Conservation (phyloP, 2,888 invertebrate species). For the Caenorhabditis angaria region DNA sequence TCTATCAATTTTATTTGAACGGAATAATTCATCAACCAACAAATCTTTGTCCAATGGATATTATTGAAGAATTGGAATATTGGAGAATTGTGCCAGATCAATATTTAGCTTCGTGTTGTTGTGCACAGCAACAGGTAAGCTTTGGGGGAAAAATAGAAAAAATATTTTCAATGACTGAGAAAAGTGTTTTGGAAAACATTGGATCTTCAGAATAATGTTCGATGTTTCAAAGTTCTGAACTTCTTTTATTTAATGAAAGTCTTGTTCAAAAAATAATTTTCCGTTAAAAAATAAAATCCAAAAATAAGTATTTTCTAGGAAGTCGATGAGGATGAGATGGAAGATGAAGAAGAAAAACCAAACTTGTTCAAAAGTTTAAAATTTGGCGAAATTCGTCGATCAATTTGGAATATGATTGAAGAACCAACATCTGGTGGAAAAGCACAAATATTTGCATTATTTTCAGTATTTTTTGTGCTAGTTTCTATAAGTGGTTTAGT, state of each 20-base stretch:
- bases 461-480: constrained; percentile 65
- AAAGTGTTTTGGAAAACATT: not conserved
- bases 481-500: constrained; percentile 66
- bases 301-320: constrained; percentile 6
- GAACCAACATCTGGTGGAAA: constrained; percentile 62
- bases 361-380: constrained; percentile 61
- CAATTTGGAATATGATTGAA: constrained; percentile 64
- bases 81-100: constrained; percentile 64
- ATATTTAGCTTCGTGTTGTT: constrained; percentile 61
- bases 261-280: not conserved
- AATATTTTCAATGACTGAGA: not conserved
- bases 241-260: too few species aligned
- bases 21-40: constrained; percentile 73
- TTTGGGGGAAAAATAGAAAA: not conserved
- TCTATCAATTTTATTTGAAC: constrained; percentile 65
- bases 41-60: constrained; percentile 74
- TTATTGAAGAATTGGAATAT: constrained; percentile 74
- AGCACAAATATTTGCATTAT: constrained; percentile 61
- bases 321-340: constrained; percentile 44
- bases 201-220: too few species aligned
- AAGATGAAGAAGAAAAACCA: constrained; percentile 42
- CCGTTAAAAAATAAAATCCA: constrained; percentile 3
- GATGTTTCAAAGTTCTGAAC: too few species aligned
- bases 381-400: constrained; percentile 53
- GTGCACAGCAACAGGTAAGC: constrained; percentile 43